A percentile compares a stretch with the other conserved stretches of the same genome.
phyloP scores from a whole-genome alignment of 2,113 vertebrate species.

The Gyps fulvus region DNA sequence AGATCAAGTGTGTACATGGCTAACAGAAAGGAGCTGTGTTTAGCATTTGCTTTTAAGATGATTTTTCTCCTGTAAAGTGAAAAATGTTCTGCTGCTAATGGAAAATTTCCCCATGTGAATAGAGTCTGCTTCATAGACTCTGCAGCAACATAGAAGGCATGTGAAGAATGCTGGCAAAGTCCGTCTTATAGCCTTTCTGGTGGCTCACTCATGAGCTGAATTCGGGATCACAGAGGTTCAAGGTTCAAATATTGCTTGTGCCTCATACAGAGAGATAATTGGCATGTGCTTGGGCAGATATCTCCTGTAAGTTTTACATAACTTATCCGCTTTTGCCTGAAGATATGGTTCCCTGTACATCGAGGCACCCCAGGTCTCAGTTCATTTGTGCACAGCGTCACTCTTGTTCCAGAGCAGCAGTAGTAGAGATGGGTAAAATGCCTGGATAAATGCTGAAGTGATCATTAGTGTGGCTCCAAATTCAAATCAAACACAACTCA shows the following conservation, averaged over 20 bases:
- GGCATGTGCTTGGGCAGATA: background rate
- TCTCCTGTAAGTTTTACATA: background rate
- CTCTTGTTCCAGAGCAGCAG: background rate
- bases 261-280: background rate
- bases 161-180: slow-evolving; percentile 8
- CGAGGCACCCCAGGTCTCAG: background rate
- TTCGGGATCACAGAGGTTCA: background rate
- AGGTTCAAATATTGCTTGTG: background rate
- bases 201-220: background rate
- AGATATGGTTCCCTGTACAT: background rate
- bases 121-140: background rate
- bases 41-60: background rate
- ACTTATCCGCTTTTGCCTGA: background rate
- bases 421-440: background rate
- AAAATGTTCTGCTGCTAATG: background rate
- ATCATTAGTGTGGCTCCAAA: background rate
- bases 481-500: background rate
- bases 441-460: background rate
- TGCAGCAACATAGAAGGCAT: background rate
- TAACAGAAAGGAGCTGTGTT: background rate
- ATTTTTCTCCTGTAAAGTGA: background rate
- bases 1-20: background rate
- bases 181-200: background rate
- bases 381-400: background rate
- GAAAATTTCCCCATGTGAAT: slow-evolving; percentile 4